Conservation (phyloP, 2,888 invertebrate genomes). For the Helicoverpa assulta region DNA sequence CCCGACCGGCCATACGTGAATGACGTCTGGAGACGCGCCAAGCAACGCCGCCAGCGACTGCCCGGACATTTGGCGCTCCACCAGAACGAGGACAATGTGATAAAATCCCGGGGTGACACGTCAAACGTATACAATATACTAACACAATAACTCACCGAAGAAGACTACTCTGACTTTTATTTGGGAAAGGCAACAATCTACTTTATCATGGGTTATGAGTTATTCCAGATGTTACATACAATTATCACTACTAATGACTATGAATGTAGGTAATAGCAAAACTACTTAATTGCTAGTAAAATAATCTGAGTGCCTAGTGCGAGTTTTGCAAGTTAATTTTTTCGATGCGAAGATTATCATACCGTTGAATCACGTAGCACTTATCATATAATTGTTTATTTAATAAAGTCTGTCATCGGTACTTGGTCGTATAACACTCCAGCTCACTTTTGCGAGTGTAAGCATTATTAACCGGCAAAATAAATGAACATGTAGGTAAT, state of each 20-base stretch:
- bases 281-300: slow-evolving; percentile 5
- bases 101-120: slow-evolving; percentile 67
- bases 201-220: neutral
- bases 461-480: too few relatives aligned
- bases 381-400: too few relatives aligned
- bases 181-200: neutral
- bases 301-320: too few relatives aligned
- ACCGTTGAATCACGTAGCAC: too few relatives aligned
- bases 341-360: too few relatives aligned
- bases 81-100: slow-evolving; percentile 78
- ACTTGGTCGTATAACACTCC: too few relatives aligned
- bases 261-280: neutral
- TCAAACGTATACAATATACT: slow-evolving; percentile 54
- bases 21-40: slow-evolving; percentile 74
- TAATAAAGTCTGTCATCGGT: too few relatives aligned
- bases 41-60: slow-evolving; percentile 66
- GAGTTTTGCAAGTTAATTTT: too few relatives aligned
- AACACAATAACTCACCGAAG: slow-evolving; percentile 32
- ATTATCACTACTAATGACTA: neutral
- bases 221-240: neutral
- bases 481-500: too few relatives aligned
- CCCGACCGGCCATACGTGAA: slow-evolving; percentile 72
- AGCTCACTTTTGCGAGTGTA: too few relatives aligned
- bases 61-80: slow-evolving; percentile 75
- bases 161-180: slow-evolving; percentile 17